Percentiles rank a stretch among this genome's conserved stretches.
These are phyloP conservation scores for Beris chalybata DNA, from an alignment of 2,888 invertebrate genomes.

Conservation along the genomic window DNA sequence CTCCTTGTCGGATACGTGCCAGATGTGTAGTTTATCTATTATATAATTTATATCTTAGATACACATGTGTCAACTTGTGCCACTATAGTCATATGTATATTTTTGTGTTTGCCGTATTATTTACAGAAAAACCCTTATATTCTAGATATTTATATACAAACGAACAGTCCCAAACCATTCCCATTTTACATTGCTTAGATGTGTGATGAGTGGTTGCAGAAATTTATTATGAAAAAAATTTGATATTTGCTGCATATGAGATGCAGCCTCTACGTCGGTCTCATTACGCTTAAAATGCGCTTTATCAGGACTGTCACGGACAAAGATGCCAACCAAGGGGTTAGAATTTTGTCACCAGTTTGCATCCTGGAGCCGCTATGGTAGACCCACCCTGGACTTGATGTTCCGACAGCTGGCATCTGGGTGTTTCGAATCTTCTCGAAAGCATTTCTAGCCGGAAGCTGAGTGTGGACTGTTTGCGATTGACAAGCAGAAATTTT, in stretches of 20 bases:
- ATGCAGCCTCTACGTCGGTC: slow-evolving; percentile 20
- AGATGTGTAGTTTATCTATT: too few species aligned
- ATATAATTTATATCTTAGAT: too few species aligned
- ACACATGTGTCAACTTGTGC: too few species aligned
- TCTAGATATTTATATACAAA: slow-evolving; percentile 25
- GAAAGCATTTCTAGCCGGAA: slow-evolving; percentile 49
- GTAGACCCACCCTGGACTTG: slow-evolving; percentile 51
- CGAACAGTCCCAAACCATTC: neutral
- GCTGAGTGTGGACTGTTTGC: slow-evolving; percentile 49
- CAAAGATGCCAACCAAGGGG: slow-evolving; percentile 38
- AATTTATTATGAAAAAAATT: too few species aligned
- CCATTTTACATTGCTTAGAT: neutral
- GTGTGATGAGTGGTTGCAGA: too few species aligned
- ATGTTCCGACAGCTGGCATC: slow-evolving; percentile 48
- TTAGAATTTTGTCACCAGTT: slow-evolving; percentile 38
- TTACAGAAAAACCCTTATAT: slow-evolving; percentile 22
- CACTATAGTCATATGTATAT: neutral
- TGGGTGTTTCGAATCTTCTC: slow-evolving; percentile 48
- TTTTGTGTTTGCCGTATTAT: slow-evolving; percentile 10
- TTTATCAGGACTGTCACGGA: slow-evolving; percentile 35
- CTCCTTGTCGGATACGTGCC: too few species aligned
- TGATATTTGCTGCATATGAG: too few species aligned
- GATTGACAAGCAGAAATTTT: too few species aligned
- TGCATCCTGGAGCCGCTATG: slow-evolving; percentile 44
- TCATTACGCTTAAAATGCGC: slow-evolving; percentile 35